Base-by-base conservation (phyloP, 2,888 invertebrate species). In the Octodonta nipae region DNA sequence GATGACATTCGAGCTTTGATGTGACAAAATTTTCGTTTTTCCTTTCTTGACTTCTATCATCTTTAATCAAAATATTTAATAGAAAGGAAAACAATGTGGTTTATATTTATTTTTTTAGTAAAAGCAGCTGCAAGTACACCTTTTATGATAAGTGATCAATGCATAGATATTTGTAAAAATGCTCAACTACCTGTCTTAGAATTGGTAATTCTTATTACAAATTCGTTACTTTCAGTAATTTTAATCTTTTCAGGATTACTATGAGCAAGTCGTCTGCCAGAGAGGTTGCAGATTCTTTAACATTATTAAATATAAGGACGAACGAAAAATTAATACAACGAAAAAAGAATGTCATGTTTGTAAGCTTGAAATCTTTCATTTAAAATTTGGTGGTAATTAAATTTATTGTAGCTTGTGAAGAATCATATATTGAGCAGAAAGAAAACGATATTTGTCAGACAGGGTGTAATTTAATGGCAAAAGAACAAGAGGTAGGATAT, bases 241-340 rank as follows among this genome's bases (percentile, higher is more conserved):
- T 26, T 20, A 34, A 31, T 26, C 29, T 31, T 47, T 48, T 28
- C 34, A 52, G 51, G 46, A 43, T 27, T 45, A 50, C 31, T 50
- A 52, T 30, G 51, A 50, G 24, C 49, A 49, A 42, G 39, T 42
- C 10, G 49, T 54, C 34, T 58, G 58, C 34, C 54, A 55, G 30
- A 42, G 52, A 38, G 58, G 58, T 2, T 58, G 58, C 36, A 37
- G 51, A 30, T 52, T 56, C 34, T 56, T 53, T 34, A 54, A 53
- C 35, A 48, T 54, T 27, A 51, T 55, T 15, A 50, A 52, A 35
- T 45, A 50, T 30, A 51, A 50, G 36, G 51, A 51, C 30, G 50
- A 52, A 27, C 37, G 47, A 13, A 48, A 48, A 40, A 33, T 54
- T 5, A 56, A 52, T 32, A 43, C 42, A 22, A 54, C 54, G 15